phyloP scores from a whole-genome alignment of 1,140 invertebrate species.

The Riptortus pedestris region DNA sequence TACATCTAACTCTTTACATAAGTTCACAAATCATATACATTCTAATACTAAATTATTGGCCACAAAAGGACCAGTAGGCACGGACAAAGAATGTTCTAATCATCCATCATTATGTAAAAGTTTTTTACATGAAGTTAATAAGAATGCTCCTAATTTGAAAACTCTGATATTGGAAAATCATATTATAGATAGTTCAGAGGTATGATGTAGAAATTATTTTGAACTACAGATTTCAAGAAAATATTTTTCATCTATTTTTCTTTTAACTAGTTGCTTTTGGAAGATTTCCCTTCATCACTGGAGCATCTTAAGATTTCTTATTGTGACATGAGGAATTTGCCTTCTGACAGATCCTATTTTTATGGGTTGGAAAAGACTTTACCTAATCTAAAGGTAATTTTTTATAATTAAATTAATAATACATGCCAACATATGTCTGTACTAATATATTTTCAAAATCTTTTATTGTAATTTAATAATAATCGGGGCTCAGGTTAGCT shows the following conservation, averaged over 20 bases:
- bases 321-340: slow-evolving; percentile 41
- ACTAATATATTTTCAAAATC: too few relatives aligned
- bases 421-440: too few relatives aligned
- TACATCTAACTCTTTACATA: slow-evolving; percentile 38
- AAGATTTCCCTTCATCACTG: slow-evolving; percentile 45
- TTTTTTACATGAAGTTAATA: slow-evolving; percentile 37
- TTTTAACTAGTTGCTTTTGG: slow-evolving; percentile 40
- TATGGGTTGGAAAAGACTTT: slow-evolving; percentile 46
- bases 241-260: not conserved
- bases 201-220: too few relatives aligned
- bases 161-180: slow-evolving; percentile 43
- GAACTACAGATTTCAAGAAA: too few relatives aligned
- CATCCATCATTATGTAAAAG: slow-evolving; percentile 35
- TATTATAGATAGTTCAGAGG: slow-evolving; percentile 40
- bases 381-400: slow-evolving; percentile 44
- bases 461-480: too few relatives aligned
- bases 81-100: not conserved
- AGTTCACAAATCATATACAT: slow-evolving; percentile 25
- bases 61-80: slow-evolving; percentile 15
- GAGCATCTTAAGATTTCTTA: slow-evolving; percentile 46
- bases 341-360: slow-evolving; percentile 44
- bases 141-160: slow-evolving; percentile 36
- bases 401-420: too few relatives aligned
- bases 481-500: too few relatives aligned
- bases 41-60: slow-evolving; percentile 22